These are phyloP conservation scores for Dendrolimus houi DNA, from an alignment of 2,888 invertebrate genomes.

Conservation along the genomic window DNA sequence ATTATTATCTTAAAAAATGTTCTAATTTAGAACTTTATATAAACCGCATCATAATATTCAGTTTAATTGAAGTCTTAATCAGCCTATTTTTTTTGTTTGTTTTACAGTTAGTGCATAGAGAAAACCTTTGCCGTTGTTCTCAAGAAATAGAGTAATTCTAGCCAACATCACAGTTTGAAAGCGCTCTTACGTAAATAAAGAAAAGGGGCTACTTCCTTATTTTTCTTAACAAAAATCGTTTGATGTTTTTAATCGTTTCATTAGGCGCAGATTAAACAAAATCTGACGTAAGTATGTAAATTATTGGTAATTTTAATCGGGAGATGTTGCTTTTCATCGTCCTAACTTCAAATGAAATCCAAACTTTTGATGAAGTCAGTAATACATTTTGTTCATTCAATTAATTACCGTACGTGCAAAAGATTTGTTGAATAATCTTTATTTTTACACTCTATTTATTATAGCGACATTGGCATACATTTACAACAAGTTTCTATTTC, in stretches of 20 bases:
- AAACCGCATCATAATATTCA: too few species aligned
- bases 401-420: not conserved
- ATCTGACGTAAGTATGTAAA: not conserved
- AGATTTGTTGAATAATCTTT: conserved; percentile 9
- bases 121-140: too few species aligned
- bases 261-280: not conserved
- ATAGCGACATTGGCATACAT: conserved; percentile 44
- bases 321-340: conserved; percentile 6
- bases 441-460: conserved; percentile 27
- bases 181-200: not conserved
- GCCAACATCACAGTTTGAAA: not conserved
- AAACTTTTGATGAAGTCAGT: not conserved
- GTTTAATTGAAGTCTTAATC: too few species aligned
- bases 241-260: not conserved
- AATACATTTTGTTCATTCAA: not conserved
- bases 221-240: not conserved
- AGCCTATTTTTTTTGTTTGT: too few species aligned
- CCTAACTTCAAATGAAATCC: conserved; percentile 3
- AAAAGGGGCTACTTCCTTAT: not conserved
- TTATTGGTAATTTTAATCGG: not conserved
- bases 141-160: too few species aligned
- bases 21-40: too few species aligned
- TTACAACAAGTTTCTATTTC: conserved; percentile 32
- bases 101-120: too few species aligned
- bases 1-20: too few species aligned